These are phyloP conservation scores for Brachypterus glaber DNA, from an alignment of 2,888 invertebrate genomes.

Conservation along the genomic window DNA sequence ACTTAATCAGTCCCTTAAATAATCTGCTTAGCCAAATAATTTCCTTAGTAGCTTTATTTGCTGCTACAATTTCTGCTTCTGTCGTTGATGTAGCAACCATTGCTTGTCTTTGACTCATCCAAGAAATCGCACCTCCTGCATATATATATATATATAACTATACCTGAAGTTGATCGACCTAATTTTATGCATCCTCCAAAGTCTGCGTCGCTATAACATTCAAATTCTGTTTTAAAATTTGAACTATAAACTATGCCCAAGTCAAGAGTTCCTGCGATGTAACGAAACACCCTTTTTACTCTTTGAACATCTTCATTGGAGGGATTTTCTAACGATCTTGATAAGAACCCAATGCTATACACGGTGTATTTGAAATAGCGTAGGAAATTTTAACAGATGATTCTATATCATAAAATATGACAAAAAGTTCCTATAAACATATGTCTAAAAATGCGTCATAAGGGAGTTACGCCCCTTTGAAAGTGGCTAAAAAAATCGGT, in stretches of 20 bases:
- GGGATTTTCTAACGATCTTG: conserved; percentile 21
- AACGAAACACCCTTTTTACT: conserved; percentile 29
- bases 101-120: conserved; percentile 21
- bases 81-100: conserved; percentile 21
- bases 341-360: conserved; percentile 17
- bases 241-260: conserved; percentile 25
- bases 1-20: conserved; percentile 21
- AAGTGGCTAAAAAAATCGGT: too few species aligned
- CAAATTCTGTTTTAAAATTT: conserved; percentile 20
- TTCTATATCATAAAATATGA: too few species aligned
- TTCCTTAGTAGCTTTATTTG: conserved; percentile 27
- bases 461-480: too few species aligned
- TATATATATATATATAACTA: conserved; percentile 17
- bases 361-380: too few species aligned
- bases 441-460: too few species aligned
- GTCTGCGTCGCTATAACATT: conserved; percentile 32
- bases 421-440: too few species aligned
- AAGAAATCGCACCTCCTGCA: conserved; percentile 25
- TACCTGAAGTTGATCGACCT: conserved; percentile 19
- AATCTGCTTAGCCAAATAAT: conserved; percentile 28
- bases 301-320: conserved; percentile 27
- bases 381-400: too few species aligned
- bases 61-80: conserved; percentile 29
- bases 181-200: conserved; percentile 26
- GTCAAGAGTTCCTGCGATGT: conserved; percentile 25